These are phyloP conservation scores for Halichondria panicea DNA, from an alignment of 37 sponge, comb jelly and placozoan species.

Conservation along the genomic window DNA sequence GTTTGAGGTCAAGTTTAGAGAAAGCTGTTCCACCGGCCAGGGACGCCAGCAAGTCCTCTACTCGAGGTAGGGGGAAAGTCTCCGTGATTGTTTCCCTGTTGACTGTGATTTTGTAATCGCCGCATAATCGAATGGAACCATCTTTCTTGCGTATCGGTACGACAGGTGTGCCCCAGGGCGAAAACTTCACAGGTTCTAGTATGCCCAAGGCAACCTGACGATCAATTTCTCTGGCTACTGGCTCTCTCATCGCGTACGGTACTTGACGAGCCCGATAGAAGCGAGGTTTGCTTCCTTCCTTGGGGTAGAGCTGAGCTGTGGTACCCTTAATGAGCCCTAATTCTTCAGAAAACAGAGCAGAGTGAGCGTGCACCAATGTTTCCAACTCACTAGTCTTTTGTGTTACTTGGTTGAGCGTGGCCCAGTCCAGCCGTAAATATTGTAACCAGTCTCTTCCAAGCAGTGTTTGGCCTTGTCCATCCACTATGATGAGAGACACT, in stretches of 20 bases:
- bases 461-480: constrained; percentile 43
- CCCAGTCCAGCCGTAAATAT: too few species aligned
- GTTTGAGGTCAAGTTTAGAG: constrained; percentile 49
- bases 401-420: too few species aligned
- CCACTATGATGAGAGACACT: constrained; percentile 16
- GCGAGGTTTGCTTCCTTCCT: constrained; percentile 2
- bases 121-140: constrained; percentile 33
- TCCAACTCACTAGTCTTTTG: too few species aligned
- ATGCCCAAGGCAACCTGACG: constrained; percentile 26
- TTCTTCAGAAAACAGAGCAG: constrained; percentile 21
- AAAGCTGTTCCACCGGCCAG: constrained; percentile 47
- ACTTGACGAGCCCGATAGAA: constrained; percentile 22
- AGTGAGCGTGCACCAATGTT: constrained; percentile 2
- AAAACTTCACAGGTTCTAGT: constrained; percentile 23
- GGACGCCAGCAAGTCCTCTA: constrained; percentile 40
- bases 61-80: constrained; percentile 43
- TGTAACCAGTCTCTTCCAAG: constrained; percentile 59
- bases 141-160: constrained; percentile 56
- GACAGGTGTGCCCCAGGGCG: constrained; percentile 54
- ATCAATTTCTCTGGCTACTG: constrained; percentile 5
- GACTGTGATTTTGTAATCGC: constrained; percentile 56
- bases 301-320: neutral
- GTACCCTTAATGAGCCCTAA: constrained; percentile 18
- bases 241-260: constrained; percentile 13
- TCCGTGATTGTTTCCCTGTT: constrained; percentile 31